phyloP scores from a whole-genome alignment of 2,113 vertebrate genomes.

The Coracopsis vasa region DNA sequence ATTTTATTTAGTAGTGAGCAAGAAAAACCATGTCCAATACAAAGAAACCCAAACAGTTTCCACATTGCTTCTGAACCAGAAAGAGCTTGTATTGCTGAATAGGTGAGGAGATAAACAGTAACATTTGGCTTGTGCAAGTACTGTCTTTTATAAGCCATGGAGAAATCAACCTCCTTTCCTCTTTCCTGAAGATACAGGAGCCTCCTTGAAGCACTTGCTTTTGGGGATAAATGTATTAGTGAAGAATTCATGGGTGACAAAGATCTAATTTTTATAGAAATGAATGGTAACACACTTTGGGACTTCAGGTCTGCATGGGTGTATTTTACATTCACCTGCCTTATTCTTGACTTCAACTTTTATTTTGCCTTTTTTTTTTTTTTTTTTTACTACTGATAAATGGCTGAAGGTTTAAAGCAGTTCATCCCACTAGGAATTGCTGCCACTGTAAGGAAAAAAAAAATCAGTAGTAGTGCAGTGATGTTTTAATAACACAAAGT shows the following conservation, averaged over 20 bases:
- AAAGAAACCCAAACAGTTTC: not conserved
- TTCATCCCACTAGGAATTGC: not conserved
- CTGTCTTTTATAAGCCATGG: not conserved
- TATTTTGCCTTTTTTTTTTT: not conserved
- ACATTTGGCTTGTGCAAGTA: not conserved
- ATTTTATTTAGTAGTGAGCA: not conserved
- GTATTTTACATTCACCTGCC: not conserved
- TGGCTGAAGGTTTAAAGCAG: not conserved
- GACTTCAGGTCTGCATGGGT: not conserved
- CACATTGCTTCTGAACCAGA: not conserved
- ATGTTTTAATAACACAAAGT: conserved; percentile 14
- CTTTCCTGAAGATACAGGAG: not conserved
- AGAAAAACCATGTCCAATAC: not conserved
- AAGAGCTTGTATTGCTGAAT: not conserved
- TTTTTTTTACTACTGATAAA: not conserved
- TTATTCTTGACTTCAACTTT: not conserved
- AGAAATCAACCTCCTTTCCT: conserved; percentile 12
- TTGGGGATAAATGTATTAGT: not conserved
- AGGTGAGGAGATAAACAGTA: not conserved
- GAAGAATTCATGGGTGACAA: not conserved
- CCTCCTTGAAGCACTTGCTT: not conserved
- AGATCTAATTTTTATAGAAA: not conserved
- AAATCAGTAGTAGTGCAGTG: not conserved
- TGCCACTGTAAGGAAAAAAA: not conserved
- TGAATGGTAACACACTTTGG: not conserved